Base-by-base conservation (phyloP, 2,113 vertebrate species). In the Dunckerocampus dactyliophorus region DNA sequence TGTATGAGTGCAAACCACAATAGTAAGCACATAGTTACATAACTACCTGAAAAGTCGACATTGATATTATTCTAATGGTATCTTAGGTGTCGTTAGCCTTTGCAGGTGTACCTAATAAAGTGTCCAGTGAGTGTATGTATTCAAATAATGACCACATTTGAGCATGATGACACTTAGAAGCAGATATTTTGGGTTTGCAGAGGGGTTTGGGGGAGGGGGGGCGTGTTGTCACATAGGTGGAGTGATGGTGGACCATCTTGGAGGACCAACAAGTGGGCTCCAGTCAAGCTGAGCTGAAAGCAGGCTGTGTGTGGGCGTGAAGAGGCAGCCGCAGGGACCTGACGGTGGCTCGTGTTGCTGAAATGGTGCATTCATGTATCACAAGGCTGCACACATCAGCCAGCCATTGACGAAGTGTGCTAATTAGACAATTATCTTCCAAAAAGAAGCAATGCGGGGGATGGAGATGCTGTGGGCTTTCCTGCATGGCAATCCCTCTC, bases 321-420 rank as follows among this genome's bases (percentile, higher is more conserved):
- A 19, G 48, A 49, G 48, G 11, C 20, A 13, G 19, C 19, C 20
- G 48, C 48, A 11, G 20, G 48, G 8, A 19, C 49, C 14, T 20
- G 13, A 51, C 20, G 21, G 14, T 34, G 7, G 31, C 31, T 5
- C 3, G 7, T 39, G 54, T 21, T 14, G 13, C 4, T 2, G 16
- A 53, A 53, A 56, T 21, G 54, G 54, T 56, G 54, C 34, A 31
- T 56, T 56, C 54, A 39, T 20, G 54, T 43, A 43, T 37, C 54
- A 31, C 54, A 42, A 28, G 37, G 7, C 31, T 34, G 52, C 52
- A 54, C 52, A 12, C 31, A 17, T 56, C 19, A 56, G 12, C 13
- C 39, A 43, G 39, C 39, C 39, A 14, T 43, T 14, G 13, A 43
- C 39, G 39, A 43, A 37, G 19, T 12, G 37, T 21, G 54, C 37